Percentiles rank a stretch among this genome's conserved stretches.
Evolutionary conservation across 2,113 vertebrate genomes (phyloP).

Genomic region (Rynchops niger): DNA sequence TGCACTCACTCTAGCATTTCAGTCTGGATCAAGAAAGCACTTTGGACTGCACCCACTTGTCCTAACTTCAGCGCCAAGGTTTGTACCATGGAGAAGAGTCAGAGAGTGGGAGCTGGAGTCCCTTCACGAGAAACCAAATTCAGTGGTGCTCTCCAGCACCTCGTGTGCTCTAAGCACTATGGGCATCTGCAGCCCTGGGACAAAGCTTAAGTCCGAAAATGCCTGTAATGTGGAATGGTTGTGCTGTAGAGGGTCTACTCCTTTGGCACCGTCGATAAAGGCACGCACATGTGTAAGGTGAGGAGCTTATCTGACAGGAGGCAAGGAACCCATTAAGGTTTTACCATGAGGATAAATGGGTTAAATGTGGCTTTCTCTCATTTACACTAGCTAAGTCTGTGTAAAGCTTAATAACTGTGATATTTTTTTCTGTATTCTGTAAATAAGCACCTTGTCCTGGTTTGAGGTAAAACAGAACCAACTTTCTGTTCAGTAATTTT

Average conservation of each 20-base stretch:
- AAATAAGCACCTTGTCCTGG: background rate
- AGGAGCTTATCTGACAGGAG: background rate
- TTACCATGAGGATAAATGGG: background rate
- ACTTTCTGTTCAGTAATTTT: no score
- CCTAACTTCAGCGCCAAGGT: background rate
- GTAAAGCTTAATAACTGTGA: background rate
- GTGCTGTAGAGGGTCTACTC: background rate
- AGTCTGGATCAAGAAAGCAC: background rate
- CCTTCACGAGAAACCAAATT: background rate
- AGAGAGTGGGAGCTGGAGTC: background rate
- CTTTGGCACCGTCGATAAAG: background rate
- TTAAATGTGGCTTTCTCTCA: background rate
- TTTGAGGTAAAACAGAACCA: no score
- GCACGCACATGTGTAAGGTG: background rate
- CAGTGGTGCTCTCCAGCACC: background rate
- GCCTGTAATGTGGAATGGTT: accelerated
- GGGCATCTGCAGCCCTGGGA: background rate
- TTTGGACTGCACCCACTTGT: background rate
- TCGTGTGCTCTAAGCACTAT: background rate
- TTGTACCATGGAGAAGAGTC: background rate
- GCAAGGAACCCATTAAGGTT: background rate
- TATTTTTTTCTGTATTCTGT: background rate
- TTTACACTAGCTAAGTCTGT: background rate
- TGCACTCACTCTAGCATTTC: background rate
- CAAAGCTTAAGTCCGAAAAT: background rate